Evolutionary conservation across 1,140 invertebrate species (phyloP).

Genomic region (Lineus longissimus): DNA sequence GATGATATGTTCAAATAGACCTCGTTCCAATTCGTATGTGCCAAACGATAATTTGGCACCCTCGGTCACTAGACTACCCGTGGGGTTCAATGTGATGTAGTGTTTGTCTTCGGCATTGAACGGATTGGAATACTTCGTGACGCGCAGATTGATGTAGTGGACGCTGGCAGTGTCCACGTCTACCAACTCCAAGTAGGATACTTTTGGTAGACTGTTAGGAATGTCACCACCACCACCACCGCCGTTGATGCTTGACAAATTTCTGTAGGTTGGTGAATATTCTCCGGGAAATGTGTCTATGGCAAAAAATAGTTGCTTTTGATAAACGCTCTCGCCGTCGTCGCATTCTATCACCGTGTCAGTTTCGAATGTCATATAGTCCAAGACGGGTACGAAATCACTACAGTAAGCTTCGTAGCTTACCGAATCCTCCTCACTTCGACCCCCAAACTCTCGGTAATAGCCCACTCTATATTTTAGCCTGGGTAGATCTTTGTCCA

Average conservation of each 20-base stretch:
- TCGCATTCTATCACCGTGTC: neutral
- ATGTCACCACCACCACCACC: too few species aligned
- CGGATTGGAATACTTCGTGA: conserved; percentile 1
- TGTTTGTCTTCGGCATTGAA: neutral
- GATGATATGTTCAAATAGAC: too few species aligned
- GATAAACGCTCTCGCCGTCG: neutral
- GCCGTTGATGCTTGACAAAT: neutral
- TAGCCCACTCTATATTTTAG: neutral
- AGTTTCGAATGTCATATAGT: neutral
- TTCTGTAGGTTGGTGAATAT: neutral
- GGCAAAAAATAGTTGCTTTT: neutral
- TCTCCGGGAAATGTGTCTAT: neutral
- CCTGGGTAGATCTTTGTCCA: conserved; percentile 1
- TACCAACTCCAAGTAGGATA: neutral
- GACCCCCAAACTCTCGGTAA: neutral
- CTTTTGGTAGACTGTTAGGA: neutral
- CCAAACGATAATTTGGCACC: too few species aligned
- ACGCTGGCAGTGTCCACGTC: neutral
- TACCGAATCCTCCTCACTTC: neutral
- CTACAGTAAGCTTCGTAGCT: neutral
- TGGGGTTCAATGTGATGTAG: neutral
- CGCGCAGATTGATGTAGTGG: neutral
- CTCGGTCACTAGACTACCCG: neutral
- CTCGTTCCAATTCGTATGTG: too few species aligned
- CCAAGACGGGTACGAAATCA: neutral